Evolutionary conservation across 2,888 invertebrate genomes (phyloP).

Genomic region (Drosophila neotestacea): DNA sequence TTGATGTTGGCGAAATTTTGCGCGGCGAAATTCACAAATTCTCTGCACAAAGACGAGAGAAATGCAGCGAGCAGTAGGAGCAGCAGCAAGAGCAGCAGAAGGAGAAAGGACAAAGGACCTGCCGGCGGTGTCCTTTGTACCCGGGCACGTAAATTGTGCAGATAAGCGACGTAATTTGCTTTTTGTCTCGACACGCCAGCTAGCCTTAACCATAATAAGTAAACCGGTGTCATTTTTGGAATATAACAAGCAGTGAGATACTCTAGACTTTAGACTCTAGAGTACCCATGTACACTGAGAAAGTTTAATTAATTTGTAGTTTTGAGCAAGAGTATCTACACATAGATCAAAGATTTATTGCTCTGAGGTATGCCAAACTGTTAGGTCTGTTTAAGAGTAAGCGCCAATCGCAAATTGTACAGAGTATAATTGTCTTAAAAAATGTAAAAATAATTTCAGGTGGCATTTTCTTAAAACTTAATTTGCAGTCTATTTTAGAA

Average conservation of each 20-base stretch:
- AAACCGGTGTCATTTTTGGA: neutral
- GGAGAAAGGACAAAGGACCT: slow-evolving; percentile 22
- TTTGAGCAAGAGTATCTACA: too few species aligned
- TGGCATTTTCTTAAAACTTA: too few species aligned
- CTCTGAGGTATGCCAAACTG: too few species aligned
- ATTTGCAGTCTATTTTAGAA: too few species aligned
- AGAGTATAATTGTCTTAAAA: too few species aligned
- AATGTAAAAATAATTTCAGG: too few species aligned
- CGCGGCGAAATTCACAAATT: slow-evolving; percentile 66
- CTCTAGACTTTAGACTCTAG: neutral
- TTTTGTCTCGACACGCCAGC: slow-evolving; percentile 53
- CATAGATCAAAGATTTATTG: too few species aligned
- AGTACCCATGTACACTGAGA: too few species aligned
- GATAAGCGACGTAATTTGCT: slow-evolving; percentile 65
- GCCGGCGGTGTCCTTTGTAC: slow-evolving; percentile 50
- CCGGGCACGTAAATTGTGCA: slow-evolving; percentile 60
- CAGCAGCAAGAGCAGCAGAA: slow-evolving; percentile 1
- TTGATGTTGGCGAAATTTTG: slow-evolving; percentile 72
- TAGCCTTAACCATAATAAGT: slow-evolving; percentile 35
- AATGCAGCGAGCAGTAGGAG: slow-evolving; percentile 51
- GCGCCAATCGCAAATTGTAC: too few species aligned
- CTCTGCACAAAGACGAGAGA: slow-evolving; percentile 60
- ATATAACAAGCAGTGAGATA: slow-evolving; percentile 3
- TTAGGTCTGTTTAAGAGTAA: too few species aligned
- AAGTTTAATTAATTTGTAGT: too few species aligned